Evolutionary conservation across 92 coral and sea anemone genomes (phyloP), one percentile per base, ranked within the genome.

Genomic region (Blastomussa wellsi): DNA sequence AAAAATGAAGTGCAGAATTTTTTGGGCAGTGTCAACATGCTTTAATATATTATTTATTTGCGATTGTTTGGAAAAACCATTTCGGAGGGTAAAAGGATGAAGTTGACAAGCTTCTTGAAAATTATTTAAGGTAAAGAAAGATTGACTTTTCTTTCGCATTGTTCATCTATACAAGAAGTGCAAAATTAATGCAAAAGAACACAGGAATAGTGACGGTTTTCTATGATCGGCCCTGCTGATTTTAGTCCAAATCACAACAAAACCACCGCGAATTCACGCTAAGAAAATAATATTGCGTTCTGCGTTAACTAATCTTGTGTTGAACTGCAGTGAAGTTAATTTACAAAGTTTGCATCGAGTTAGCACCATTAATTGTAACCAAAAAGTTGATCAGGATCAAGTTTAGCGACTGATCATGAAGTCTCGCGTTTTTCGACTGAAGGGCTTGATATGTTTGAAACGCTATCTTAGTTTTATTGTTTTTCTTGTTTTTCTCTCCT

Each of bases 191-290:
- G 47, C 42, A 44, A 81, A 81, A 81, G 42, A 33, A 81, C 65
- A 77, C n/a, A 24, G 29, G 66, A 78, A 78, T 10, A 55, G 1
- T 41, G 44, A n/a, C 12, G 0, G 3, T 8, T 52, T 36, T 60
- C 48, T 32, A 19, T 29, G 47, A 3, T 52, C n/a, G 38, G 69
- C 44, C 79, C 79, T 73, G 79, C 67, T 82, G 86, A 44, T 82
- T 82, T 55, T 19, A 38, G 68, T 73, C 73, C 28, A 73, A 82
- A 82, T 82, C 79, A 73, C 72, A 82, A 82, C 79, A 82, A 67
- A 81, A 47, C 78, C 26, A 19, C 52, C 51, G 5, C 33, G 42
- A 72, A 36, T 69, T 64, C 74, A 65, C 57, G 74, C 83, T 28
- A 26, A 20, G 64, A 41, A 79, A 22, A 41, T 10, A n/a, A 15